Base-by-base conservation (phyloP, 2,888 invertebrate genomes). In the Rhodophaea formosa region DNA sequence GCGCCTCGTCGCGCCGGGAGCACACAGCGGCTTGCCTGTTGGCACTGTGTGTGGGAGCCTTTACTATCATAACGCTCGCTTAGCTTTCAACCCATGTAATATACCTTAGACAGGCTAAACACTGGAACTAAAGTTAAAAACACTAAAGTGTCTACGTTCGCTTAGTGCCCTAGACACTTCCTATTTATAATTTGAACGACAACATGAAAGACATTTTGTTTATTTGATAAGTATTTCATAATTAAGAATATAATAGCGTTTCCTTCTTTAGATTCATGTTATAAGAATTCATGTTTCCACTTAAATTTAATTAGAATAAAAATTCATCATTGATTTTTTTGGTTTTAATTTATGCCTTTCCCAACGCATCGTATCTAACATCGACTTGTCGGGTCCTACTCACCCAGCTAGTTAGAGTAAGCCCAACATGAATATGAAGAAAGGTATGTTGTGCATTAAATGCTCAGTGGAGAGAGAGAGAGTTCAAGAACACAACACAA, bases 261-360 rank as follows among this genome's bases (percentile, higher is more conserved):
- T 88, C 82, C 90, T 91, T 90, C 90, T 89, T 86, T 91, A 91
- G 91, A 88, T 86, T 85, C 91, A 87, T 90, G 90, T 89, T 89
- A 88, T 89, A 87, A 88, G 86, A 82, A 86, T 89, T 88, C 89
- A 91, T 90, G 89, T 91, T 91, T 91, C 90, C 91, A 91, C 87
- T 84, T 89, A 88, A 83, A 87, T 80, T 82, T 88, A 89, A 90
- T 86, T 91, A 91, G 90, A 91, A 86, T 90, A 86, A 80, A 84
- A 89, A 84, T 82, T 88, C 88, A 88, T 91, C 86, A 89, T 88
- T 86, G 84, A 88, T 68, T 62, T 59, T 65, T 60, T 77, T 68
- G 82, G 88, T 84, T 88, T 76, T 3, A 35, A 10, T 10, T 35
- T 1, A 0, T 8, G 3, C 3, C 10, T 7, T 10, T 10, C 35